These are phyloP conservation scores for Oeneis ivallda DNA, from an alignment of 2,888 invertebrate species.

Conservation along the genomic window DNA sequence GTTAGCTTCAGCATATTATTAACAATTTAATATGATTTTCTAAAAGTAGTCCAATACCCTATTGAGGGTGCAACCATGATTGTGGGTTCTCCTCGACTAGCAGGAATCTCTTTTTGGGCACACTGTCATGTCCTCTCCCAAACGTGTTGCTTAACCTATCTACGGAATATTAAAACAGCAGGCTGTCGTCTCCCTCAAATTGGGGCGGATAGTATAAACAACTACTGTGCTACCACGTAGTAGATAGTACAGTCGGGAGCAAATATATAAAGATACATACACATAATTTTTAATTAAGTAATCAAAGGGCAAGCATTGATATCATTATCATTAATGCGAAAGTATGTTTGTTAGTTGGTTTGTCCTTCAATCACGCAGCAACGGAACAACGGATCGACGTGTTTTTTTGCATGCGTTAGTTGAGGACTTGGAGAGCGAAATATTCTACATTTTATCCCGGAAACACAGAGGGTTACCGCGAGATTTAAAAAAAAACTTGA, in stretches of 20 bases:
- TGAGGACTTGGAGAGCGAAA: not conserved
- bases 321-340: too few relatives aligned
- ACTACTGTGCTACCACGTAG: too few relatives aligned
- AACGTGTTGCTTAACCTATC: not conserved
- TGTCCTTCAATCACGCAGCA: not conserved
- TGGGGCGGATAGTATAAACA: constrained; percentile 53
- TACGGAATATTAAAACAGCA: constrained; percentile 19
- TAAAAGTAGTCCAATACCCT: too few relatives aligned
- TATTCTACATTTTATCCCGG: too few relatives aligned
- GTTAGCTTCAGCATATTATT: too few relatives aligned
- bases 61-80: too few relatives aligned
- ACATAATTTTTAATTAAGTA: too few relatives aligned
- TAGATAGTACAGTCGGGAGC: constrained; percentile 10
- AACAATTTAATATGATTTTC: too few relatives aligned
- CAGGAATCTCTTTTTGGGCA: not conserved
- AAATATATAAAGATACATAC: not conserved
- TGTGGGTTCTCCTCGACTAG: too few relatives aligned
- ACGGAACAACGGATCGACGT: not conserved
- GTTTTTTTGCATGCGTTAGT: not conserved
- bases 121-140: not conserved
- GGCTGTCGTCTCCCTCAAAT: constrained; percentile 20
- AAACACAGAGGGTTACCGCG: not conserved
- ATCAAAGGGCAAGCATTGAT: too few relatives aligned
- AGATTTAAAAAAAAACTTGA: too few relatives aligned
- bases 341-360: too few relatives aligned